Conservation (phyloP, 2,888 invertebrate species). For the Acleris holmiana region DNA sequence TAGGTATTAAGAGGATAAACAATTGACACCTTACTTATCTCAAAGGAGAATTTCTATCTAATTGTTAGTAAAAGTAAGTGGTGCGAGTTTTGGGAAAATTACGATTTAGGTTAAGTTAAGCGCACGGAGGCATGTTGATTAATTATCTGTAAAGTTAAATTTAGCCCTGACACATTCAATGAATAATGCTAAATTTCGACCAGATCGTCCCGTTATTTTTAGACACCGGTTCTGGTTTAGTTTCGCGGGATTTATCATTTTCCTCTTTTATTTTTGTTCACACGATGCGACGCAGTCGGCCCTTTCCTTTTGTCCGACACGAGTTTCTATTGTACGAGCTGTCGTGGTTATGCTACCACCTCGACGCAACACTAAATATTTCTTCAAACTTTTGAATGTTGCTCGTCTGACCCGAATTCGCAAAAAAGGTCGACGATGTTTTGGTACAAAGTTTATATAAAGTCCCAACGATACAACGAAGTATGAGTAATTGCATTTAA, state of each 20-base stretch:
- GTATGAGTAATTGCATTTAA: constrained; percentile 15
- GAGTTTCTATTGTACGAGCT: constrained; percentile 69
- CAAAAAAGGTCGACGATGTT: constrained; percentile 30
- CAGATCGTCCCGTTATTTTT: constrained; percentile 10
- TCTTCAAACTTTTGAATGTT: constrained; percentile 48
- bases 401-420: constrained; percentile 40
- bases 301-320: constrained; percentile 67
- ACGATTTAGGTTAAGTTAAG: too few relatives aligned
- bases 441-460: not conserved
- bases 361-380: constrained; percentile 48
- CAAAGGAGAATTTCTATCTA: too few relatives aligned
- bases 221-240: constrained; percentile 38
- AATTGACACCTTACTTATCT: too few relatives aligned
- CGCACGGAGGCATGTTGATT: too few relatives aligned
- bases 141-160: too few relatives aligned
- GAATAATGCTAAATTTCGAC: not conserved
- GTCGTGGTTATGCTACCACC: constrained; percentile 67
- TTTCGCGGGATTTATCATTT: constrained; percentile 59
- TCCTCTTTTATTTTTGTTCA: constrained; percentile 68
- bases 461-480: constrained; percentile 13
- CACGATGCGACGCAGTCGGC: constrained; percentile 56
- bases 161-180: too few relatives aligned
- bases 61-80: too few relatives aligned
- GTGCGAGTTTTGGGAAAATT: too few relatives aligned
- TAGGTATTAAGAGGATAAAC: not conserved